Evolutionary conservation across 2,113 vertebrate species (phyloP).

Genomic region (Hylia prasina): DNA sequence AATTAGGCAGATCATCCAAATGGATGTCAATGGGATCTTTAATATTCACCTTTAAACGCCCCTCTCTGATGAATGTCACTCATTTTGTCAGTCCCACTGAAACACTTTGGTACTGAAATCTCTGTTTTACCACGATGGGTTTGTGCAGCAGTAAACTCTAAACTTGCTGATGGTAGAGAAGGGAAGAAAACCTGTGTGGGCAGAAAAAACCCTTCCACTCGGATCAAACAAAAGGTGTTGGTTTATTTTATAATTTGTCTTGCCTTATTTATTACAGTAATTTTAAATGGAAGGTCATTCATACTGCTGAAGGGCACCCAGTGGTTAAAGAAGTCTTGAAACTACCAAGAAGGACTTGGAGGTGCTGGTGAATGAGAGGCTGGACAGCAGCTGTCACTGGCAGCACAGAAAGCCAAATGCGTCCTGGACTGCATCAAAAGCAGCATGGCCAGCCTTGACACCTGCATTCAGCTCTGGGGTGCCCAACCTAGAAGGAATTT

Average conservation of each 20-base stretch:
- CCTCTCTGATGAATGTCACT: background rate
- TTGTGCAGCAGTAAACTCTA: background rate
- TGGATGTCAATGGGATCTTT: background rate
- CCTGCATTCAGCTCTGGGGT: background rate
- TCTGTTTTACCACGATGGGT: background rate
- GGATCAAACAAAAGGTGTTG: background rate
- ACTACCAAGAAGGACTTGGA: background rate
- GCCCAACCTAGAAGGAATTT: background rate
- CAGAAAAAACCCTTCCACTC: background rate
- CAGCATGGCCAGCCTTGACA: background rate
- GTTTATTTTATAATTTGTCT: background rate
- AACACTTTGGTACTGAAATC: background rate
- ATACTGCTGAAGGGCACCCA: background rate
- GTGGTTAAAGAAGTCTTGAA: background rate
- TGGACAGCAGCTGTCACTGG: background rate
- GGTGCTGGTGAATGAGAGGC: background rate
- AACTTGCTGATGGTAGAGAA: background rate
- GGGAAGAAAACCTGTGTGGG: background rate
- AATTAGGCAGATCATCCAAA: background rate
- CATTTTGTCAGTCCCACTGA: background rate
- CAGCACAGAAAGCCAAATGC: background rate
- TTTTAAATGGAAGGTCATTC: background rate
- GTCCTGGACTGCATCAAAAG: background rate
- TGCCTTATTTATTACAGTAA: background rate
- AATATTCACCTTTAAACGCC: background rate